Percentiles rank a stretch among this genome's conserved stretches.
Evolutionary conservation across 2,888 invertebrate species (phyloP).

Genomic region (Tetragnatha montana): DNA sequence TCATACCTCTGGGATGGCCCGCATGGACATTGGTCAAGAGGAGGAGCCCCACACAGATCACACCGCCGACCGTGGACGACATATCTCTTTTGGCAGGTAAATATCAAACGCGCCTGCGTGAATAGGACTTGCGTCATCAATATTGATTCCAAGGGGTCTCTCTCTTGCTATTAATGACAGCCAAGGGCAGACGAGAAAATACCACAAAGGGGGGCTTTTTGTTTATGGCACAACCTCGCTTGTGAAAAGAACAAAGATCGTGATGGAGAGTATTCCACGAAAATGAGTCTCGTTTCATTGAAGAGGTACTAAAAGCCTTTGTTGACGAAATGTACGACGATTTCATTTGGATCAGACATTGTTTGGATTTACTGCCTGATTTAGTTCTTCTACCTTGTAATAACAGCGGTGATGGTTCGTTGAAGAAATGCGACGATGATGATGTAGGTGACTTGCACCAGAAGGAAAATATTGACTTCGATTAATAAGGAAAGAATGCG

Average conservation of each 20-base stretch:
- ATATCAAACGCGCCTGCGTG: constrained; percentile 38
- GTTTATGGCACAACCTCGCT: background rate
- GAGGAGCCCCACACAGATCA: constrained; percentile 22
- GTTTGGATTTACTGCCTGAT: too few species aligned
- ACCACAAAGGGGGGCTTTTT: background rate
- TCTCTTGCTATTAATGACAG: constrained; percentile 7
- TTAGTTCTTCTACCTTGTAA: background rate
- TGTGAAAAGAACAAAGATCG: background rate
- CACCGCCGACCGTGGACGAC: constrained; percentile 12
- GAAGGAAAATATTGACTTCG: too few species aligned
- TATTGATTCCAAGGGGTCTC: constrained; percentile 38
- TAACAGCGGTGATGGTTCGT: background rate
- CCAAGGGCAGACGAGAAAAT: background rate
- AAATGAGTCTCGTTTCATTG: too few species aligned
- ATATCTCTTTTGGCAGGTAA: constrained; percentile 40
- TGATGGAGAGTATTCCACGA: background rate
- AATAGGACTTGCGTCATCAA: constrained; percentile 27
- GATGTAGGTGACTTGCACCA: background rate
- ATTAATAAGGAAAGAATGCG: too few species aligned
- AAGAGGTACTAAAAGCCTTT: too few species aligned
- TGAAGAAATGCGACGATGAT: background rate
- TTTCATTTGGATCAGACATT: too few species aligned
- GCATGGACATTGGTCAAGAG: constrained; percentile 17
- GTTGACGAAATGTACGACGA: too few species aligned
- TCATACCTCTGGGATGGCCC: constrained; percentile 9